Percentiles rank a stretch among this genome's conserved stretches.
Conservation (phyloP, 2,113 vertebrate genomes). For the Planiliza haematocheilus region DNA sequence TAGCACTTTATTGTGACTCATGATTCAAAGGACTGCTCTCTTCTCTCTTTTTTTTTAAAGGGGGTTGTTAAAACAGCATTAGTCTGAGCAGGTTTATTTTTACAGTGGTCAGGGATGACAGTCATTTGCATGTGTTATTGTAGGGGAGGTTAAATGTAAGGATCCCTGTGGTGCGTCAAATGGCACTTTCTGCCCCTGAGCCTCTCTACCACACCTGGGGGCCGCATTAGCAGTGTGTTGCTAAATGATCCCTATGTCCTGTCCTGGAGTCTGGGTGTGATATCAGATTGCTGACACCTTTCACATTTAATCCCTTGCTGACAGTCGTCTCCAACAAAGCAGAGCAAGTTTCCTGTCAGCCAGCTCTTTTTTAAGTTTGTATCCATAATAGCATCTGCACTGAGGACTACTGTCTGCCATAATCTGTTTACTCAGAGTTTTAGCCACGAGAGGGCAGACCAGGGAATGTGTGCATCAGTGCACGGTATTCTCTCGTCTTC, state of each 20-base stretch:
- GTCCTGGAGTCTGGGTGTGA: background rate
- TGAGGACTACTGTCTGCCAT: background rate
- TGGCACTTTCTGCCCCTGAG: background rate
- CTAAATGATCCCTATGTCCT: conserved; percentile 35
- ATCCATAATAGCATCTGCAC: background rate
- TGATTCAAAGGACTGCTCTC: background rate
- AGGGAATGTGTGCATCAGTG: background rate
- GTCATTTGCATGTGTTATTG: conserved; percentile 17
- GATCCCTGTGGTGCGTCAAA: conserved; percentile 30
- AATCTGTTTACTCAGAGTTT: background rate
- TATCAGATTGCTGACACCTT: background rate
- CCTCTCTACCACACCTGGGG: conserved; percentile 24
- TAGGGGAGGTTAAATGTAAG: background rate
- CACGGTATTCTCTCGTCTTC: no score
- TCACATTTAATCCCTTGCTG: background rate
- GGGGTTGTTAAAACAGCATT: conserved; percentile 1
- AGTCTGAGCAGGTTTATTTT: background rate
- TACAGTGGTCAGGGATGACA: background rate
- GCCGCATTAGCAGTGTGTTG: conserved; percentile 33
- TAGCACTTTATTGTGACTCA: background rate
- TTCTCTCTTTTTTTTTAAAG: background rate
- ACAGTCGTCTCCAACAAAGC: background rate
- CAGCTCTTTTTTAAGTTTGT: background rate
- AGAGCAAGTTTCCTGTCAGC: no score
- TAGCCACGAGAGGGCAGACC: conserved; percentile 60